These are phyloP conservation scores for Drosophila ustulata DNA, from an alignment of 2,888 invertebrate genomes.

Conservation along the genomic window DNA sequence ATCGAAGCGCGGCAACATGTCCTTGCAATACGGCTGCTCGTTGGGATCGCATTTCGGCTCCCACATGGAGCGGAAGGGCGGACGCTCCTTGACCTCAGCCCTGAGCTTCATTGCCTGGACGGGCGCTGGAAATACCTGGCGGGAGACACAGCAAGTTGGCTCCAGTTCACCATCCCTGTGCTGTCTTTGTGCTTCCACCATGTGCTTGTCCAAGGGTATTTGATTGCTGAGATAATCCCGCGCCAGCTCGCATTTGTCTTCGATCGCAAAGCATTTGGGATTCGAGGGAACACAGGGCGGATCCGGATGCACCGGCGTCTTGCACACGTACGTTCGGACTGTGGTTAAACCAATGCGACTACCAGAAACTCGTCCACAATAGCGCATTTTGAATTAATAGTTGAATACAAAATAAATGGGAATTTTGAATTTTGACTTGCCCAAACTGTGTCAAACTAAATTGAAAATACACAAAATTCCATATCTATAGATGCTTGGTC, in stretches of 20 bases:
- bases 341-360: neutral
- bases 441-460: neutral
- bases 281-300: conserved; percentile 9
- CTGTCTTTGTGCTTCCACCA: conserved; percentile 17
- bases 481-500: neutral
- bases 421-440: conserved; percentile 27
- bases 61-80: conserved; percentile 66
- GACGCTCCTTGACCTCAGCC: neutral
- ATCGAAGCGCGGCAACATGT: conserved; percentile 61
- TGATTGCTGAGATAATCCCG: conserved; percentile 1
- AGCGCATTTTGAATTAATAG: conserved; percentile 6
- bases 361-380: neutral
- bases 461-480: neutral
- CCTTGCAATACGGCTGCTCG: conserved; percentile 36
- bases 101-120: neutral
- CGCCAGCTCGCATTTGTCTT: conserved; percentile 20
- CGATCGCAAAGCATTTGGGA: conserved; percentile 27
- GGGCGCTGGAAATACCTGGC: conserved; percentile 12
- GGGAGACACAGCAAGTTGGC: conserved; percentile 43
- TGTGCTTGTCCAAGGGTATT: conserved; percentile 39
- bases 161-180: neutral
- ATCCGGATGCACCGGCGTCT: conserved; percentile 10
- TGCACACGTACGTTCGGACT: conserved; percentile 8
- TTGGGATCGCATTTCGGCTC: conserved; percentile 1
- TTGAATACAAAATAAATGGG: conserved; percentile 8